Evolutionary conservation across 1,140 invertebrate species (phyloP).

Genomic region (Lethocerus indicus): DNA sequence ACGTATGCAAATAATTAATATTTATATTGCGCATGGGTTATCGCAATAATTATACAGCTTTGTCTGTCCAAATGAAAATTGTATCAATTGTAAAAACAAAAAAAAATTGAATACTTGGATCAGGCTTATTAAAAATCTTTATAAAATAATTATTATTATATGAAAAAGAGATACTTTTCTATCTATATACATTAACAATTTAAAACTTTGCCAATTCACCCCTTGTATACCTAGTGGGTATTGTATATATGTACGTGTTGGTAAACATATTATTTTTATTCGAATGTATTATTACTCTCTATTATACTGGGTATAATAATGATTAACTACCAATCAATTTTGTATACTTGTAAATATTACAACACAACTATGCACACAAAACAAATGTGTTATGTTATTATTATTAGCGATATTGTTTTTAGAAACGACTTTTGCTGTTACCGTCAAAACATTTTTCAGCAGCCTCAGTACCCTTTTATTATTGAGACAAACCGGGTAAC

Average conservation of each 20-base stretch:
- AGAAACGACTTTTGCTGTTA: conserved; percentile 8
- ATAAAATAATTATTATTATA: conserved; percentile 11
- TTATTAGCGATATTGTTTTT: conserved; percentile 8
- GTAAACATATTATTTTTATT: conserved; percentile 16
- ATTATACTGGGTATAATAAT: conserved; percentile 12
- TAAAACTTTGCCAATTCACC: conserved; percentile 14
- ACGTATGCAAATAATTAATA: conserved; percentile 12
- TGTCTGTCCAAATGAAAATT: conserved; percentile 11
- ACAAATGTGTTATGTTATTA: neutral
- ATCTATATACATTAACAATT: conserved; percentile 11
- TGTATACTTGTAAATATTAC: conserved; percentile 16
- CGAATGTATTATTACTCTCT: conserved; percentile 11
- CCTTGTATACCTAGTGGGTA: conserved; percentile 15
- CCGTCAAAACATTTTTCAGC: conserved; percentile 1
- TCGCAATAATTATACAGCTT: conserved; percentile 10
- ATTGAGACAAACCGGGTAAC: conserved; percentile 5
- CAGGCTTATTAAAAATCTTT: conserved; percentile 12
- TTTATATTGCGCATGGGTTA: conserved; percentile 9
- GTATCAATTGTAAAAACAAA: conserved; percentile 11
- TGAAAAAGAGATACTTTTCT: conserved; percentile 14
- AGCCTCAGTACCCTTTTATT: conserved; percentile 11
- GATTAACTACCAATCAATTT: conserved; percentile 15
- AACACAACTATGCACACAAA: conserved; percentile 15
- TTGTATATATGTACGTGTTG: conserved; percentile 15
- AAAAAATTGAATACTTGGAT: conserved; percentile 7